Percentiles rank a stretch among this genome's conserved stretches.
These are phyloP conservation scores for Drosophila lutescens DNA, from an alignment of 2,888 invertebrate genomes.

Conservation along the genomic window DNA sequence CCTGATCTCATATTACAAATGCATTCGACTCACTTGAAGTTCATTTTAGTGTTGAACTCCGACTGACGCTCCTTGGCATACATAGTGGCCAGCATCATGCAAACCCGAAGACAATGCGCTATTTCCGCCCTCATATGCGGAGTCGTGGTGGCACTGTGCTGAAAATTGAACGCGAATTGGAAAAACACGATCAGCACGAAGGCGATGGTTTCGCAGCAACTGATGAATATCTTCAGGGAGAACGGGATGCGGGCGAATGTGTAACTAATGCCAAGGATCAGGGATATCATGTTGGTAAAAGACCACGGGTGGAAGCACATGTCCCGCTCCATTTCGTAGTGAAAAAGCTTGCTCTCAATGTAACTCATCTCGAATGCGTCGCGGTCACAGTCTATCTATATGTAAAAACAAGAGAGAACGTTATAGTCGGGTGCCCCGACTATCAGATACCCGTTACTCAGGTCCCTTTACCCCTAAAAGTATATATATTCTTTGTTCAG, in stretches of 20 bases:
- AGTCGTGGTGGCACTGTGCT: constrained; percentile 89
- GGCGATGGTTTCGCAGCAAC: constrained; percentile 87
- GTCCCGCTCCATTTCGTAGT: constrained; percentile 36
- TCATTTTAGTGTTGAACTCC: constrained; percentile 94
- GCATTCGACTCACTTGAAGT: constrained; percentile 87
- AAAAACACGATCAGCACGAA: constrained; percentile 89
- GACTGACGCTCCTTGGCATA: constrained; percentile 94
- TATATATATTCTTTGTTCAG: too few species aligned
- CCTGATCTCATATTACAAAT: too few species aligned
- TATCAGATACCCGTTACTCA: too few species aligned
- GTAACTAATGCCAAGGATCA: constrained; percentile 88
- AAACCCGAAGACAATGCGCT: constrained; percentile 89
- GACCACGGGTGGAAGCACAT: constrained; percentile 76
- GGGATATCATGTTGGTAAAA: constrained; percentile 74
- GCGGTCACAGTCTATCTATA: constrained; percentile 11
- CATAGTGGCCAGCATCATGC: constrained; percentile 90
- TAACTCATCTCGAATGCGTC: constrained; percentile 35
- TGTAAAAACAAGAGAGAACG: too few species aligned
- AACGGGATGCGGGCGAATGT: constrained; percentile 94
- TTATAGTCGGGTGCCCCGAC: too few species aligned
- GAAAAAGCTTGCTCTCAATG: constrained; percentile 50
- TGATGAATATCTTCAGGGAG: constrained; percentile 88
- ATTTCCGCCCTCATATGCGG: constrained; percentile 87
- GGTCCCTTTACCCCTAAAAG: too few species aligned
- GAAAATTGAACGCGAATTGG: constrained; percentile 85